phyloP scores from a whole-genome alignment of 2,797 vertebrate species.

The Geotria australis region DNA sequence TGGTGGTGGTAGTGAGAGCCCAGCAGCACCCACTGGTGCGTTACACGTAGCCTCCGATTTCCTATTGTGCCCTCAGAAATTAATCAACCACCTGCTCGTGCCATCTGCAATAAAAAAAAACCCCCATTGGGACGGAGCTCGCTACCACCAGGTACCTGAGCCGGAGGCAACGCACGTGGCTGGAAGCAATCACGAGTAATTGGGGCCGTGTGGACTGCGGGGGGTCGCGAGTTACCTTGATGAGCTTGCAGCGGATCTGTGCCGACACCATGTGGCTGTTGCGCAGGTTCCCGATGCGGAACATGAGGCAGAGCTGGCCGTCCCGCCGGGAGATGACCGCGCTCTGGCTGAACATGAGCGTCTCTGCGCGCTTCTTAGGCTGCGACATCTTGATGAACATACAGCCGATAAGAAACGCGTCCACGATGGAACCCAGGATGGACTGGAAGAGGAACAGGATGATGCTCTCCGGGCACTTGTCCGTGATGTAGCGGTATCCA shows the following conservation, averaged over 20 bases:
- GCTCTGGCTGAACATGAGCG: conserved; percentile 54
- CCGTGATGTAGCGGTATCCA: conserved; percentile 48
- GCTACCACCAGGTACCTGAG: too few relatives aligned
- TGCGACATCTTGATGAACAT: conserved; percentile 92
- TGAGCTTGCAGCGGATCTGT: conserved; percentile 66
- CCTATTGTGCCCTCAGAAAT: too few relatives aligned
- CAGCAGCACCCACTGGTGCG: too few relatives aligned
- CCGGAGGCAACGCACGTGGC: too few relatives aligned
- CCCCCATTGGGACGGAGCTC: too few relatives aligned
- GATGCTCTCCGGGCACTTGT: conserved; percentile 57
- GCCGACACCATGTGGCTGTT: conserved; percentile 82
- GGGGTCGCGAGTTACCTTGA: conserved; percentile 22
- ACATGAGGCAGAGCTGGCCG: conserved; percentile 58
- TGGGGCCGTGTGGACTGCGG: too few relatives aligned
- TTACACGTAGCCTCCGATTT: too few relatives aligned
- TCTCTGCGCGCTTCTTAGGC: conserved; percentile 64
- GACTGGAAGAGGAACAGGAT: conserved; percentile 65
- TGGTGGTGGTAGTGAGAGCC: too few relatives aligned
- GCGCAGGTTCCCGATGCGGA: conserved; percentile 51
- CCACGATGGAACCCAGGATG: conserved; percentile 47
- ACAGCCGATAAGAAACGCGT: conserved; percentile 61
- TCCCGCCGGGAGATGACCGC: conserved; percentile 52
- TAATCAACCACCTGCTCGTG: too few relatives aligned
- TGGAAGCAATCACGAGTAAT: too few relatives aligned
- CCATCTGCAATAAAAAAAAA: too few relatives aligned